A percentile compares a stretch with the other conserved stretches of the same genome.
phyloP scores from a whole-genome alignment of 2,888 invertebrate species.

The Mesorhabditis belari region DNA sequence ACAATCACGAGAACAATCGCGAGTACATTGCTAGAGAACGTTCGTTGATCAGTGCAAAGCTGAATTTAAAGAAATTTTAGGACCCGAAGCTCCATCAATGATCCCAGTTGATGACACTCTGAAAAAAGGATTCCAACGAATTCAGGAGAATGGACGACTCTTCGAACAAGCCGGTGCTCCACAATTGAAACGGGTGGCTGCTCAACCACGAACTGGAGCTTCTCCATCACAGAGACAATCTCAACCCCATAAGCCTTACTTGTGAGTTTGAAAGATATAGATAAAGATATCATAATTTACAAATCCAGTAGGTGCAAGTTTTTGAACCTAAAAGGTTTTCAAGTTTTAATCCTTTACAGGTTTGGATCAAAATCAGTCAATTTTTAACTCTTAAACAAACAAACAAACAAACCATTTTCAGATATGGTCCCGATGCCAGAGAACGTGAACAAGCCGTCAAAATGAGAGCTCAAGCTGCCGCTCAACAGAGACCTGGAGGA shows the following conservation, averaged over 20 bases:
- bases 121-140: slow-evolving; percentile 92
- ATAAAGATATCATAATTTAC: not conserved
- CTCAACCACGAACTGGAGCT: slow-evolving; percentile 7
- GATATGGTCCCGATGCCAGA: slow-evolving; percentile 11
- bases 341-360: too few relatives aligned
- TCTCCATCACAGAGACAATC: slow-evolving; percentile 6
- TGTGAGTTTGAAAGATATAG: not conserved
- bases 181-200: slow-evolving; percentile 36
- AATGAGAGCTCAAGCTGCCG: slow-evolving; percentile 25
- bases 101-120: slow-evolving; percentile 90
- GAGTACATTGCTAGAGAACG: not conserved
- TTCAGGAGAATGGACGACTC: slow-evolving; percentile 65
- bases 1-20: slow-evolving; percentile 60
- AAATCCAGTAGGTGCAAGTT: too few relatives aligned
- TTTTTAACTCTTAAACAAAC: too few relatives aligned
- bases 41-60: not conserved
- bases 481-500: slow-evolving; percentile 19
- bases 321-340: too few relatives aligned
- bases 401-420: too few relatives aligned
- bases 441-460: slow-evolving; percentile 33
- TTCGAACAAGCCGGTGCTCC: slow-evolving; percentile 34
- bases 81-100: slow-evolving; percentile 63
- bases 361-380: too few relatives aligned
- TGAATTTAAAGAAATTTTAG: not conserved
- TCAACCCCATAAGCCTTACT: not conserved